Base-by-base conservation (phyloP, 1,140 invertebrate genomes). In the Brachionus plicatilis region DNA sequence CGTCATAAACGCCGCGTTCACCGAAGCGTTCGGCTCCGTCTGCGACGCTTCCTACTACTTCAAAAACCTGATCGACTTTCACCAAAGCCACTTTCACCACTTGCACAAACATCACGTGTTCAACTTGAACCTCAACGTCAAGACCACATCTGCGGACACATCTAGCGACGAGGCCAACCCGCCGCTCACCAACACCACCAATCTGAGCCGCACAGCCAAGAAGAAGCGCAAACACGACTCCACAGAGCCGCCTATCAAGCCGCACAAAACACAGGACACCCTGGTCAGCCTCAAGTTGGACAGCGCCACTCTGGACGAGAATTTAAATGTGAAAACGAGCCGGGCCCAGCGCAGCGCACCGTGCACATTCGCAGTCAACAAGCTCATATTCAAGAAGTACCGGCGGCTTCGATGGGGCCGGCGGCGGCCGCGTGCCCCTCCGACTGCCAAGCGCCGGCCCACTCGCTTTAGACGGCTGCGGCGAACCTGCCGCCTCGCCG, bases 31-130 rank as follows among this genome's bases (percentile, higher is more conserved):
- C 17, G 41, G 37, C 33, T 43, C 33, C 4, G 68, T 72, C n/a
- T 72, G 68, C 68, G 68, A 72, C 41, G 68, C 68, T 11, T 72
- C 68, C 8, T 72, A 72, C 37, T 72, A 72, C 33, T 72, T 72
- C 37, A 72, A 72, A 20, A 72, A 72, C 33, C 41, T 72, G 8
- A 72, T 72, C 17, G 68, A 72, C 41, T 72, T 72, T 72, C 68
- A 72, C 41, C 68, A 72, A 24, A 72, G 41, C 41, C 68, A 72
- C 9, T 72, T 72, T 68, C 66, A 68, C 11, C 66, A 68, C n/a
- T 72, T 72, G 68, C 68, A 72, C 37, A 37, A 43, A 24, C 68
- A 72, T 24, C 68, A 72, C 37, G 37, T 72, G 68, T 72, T 72
- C 41, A 72, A 72, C 20, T 17, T 72, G 17, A 72, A 72, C 33